Evolutionary conservation across 2,888 invertebrate species (phyloP), one percentile per base, ranked within the genome.

Genomic region (Smittia aterrima): DNA sequence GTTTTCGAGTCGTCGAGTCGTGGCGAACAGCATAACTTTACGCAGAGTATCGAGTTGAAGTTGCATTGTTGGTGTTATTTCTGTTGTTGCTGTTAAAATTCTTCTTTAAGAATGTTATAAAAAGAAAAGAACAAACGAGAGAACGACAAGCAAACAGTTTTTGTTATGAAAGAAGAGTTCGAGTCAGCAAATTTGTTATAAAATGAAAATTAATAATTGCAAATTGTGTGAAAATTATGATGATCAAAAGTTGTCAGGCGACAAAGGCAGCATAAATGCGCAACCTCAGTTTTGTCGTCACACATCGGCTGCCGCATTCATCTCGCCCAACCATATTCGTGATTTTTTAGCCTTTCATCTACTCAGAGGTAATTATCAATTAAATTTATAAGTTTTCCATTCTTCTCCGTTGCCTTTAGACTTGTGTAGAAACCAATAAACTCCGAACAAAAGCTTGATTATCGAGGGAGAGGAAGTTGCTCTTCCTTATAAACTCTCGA

Each of bases 281-380:
- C 72, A 72, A n/a, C 38, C 72, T n/a, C 62, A 72, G 13, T 72
- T 38, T 40, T 62, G 72, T 62, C 58, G 72, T 62, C 62, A 72
- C 16, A 82, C 85, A 84, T 83, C 77, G 77, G 70, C 79, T 79
- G 76, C 82, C 85, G 79, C 85, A 85, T 70, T 82, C 75, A 83
- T 86, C 77, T 82, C 85, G 79, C 80, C 85, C 78, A 85, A 85
- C 75, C 87, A 87, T 80, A 84, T 88, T 79, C 86, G 86, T 83
- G 87, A 88, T 81, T 85, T 88, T 84, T 83, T 88, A 78, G 87
- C 87, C 76, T 87, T 88, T 78, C 88, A 87, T 83, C 84, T 88
- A 80, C 84, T 88, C 78, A 85, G 86, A 88, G 88, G 88, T 88
- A 84, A 84, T 74, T 75, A 58, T 66, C 16, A 11, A 18, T 74